phyloP scores from a whole-genome alignment of 2,797 vertebrate genomes.

The Passerculus sandwichensis region DNA sequence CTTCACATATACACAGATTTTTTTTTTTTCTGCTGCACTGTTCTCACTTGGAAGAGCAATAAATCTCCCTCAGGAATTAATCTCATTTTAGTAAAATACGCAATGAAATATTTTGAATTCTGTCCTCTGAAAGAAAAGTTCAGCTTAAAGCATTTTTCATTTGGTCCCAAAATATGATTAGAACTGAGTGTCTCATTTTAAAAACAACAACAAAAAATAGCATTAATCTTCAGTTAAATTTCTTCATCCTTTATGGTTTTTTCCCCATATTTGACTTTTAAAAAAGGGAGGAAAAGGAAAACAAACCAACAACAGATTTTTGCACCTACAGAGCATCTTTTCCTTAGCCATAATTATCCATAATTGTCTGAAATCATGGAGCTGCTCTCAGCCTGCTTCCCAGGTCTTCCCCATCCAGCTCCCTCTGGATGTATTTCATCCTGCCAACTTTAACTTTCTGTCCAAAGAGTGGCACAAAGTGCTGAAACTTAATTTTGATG shows the following conservation, averaged over 20 bases:
- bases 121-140: neutral
- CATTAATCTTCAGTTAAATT: neutral
- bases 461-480: neutral
- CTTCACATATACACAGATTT: constrained; percentile 20
- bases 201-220: neutral
- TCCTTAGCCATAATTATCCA: neutral
- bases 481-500: neutral
- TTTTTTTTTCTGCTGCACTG: constrained; percentile 12
- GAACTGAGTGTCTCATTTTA: neutral
- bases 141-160: neutral
- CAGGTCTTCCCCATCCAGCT: neutral
- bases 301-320: neutral
- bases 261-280: neutral
- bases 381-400: neutral
- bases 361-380: neutral
- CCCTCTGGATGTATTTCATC: neutral
- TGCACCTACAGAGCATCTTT: neutral
- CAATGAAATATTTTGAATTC: neutral
- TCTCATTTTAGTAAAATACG: constrained; percentile 5
- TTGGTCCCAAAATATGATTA: neutral
- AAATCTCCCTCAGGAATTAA: constrained; percentile 60
- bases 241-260: neutral
- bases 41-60: constrained; percentile 58
- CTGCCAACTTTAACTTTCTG: neutral
- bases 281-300: neutral